Base-by-base conservation (phyloP, 2,113 vertebrate species). In the Antigone vipio region DNA sequence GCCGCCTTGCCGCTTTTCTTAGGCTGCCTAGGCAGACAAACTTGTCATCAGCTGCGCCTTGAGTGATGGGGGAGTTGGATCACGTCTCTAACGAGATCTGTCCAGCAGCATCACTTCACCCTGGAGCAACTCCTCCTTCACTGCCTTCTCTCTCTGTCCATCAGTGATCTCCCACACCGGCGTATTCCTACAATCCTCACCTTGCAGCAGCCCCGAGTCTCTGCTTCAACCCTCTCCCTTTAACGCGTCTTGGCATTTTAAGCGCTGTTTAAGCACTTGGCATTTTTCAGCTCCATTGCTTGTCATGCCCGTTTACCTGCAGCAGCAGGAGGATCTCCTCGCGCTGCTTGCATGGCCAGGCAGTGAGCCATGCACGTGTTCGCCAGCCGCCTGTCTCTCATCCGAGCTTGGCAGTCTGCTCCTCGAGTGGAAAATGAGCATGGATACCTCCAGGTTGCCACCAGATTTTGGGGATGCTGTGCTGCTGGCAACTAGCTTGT, bases 291-390 rank as follows among this genome's bases (percentile, higher is more conserved):
- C 45, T 69, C 30, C 0, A 0, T 40, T 40, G 9, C 47, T 80
- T 22, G 6, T 32, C 55, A 23, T 11, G 30, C 20, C 40, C 29
- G 11, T 16, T 68, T 9, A 18, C 21, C 74, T 71, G 11, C 64
- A 69, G 30, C 50, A 50, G 44, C 64, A 30, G 0, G 0, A 60
- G 60, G 44, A 3, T 69, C 24, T 64, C 66, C 40, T 12, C 10
- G 35, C 38, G 80, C 69, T 23, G 12, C 40, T 69, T 32, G 53
- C 59, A 15, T 0, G 0, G 40, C 30, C 45, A 22, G 64, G 27
- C 53, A 58, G 49, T 2, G 23, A 80, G 68, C 38, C 38, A 17
- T 4, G 3, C 0, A 0, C 4, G 2, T 1, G 5, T 56, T 47
- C 4, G 1, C 24, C 60, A 34, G 44, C 27, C 9, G 3, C 27